Conservation (phyloP, 1,140 invertebrate genomes). For the Penaeus chinensis region DNA sequence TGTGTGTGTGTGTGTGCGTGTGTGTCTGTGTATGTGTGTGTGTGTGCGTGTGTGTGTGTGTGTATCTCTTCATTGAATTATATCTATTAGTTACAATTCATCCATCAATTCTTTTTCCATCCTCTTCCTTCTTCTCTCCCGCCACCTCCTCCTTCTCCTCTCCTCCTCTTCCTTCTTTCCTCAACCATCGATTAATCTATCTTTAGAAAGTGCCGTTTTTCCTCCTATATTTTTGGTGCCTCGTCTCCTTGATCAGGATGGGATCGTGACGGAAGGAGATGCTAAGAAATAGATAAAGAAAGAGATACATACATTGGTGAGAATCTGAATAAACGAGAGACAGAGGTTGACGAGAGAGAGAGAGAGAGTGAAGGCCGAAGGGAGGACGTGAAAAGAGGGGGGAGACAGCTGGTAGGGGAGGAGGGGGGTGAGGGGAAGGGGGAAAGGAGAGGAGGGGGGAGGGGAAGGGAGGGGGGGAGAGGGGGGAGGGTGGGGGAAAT, state of each 20-base stretch:
- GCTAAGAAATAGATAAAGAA: not conserved
- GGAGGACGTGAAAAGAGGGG: not conserved
- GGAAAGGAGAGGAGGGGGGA: not conserved
- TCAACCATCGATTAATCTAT: not conserved
- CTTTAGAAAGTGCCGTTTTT: not conserved
- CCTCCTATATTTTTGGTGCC: not conserved
- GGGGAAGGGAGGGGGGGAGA: not conserved
- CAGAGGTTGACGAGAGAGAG: not conserved
- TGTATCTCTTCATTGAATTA: not conserved
- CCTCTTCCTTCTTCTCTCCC: not conserved
- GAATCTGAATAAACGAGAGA: not conserved
- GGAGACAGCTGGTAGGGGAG: not conserved
- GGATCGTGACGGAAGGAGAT: conserved; percentile 6
- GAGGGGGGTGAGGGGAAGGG: not conserved
- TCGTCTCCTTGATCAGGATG: not conserved
- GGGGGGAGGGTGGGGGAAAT: not conserved
- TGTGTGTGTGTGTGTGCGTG: not conserved
- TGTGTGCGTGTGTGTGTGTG: not conserved
- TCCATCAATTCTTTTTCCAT: not conserved
- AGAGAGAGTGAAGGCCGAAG: not conserved
- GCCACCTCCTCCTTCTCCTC: not conserved
- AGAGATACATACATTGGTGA: not conserved
- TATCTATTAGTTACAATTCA: too few species aligned
- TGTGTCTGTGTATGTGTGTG: conserved; percentile 1
- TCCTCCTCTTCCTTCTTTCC: not conserved